Evolutionary conservation across 2,888 invertebrate genomes (phyloP).

Genomic region (Alviniconcha strummeri): DNA sequence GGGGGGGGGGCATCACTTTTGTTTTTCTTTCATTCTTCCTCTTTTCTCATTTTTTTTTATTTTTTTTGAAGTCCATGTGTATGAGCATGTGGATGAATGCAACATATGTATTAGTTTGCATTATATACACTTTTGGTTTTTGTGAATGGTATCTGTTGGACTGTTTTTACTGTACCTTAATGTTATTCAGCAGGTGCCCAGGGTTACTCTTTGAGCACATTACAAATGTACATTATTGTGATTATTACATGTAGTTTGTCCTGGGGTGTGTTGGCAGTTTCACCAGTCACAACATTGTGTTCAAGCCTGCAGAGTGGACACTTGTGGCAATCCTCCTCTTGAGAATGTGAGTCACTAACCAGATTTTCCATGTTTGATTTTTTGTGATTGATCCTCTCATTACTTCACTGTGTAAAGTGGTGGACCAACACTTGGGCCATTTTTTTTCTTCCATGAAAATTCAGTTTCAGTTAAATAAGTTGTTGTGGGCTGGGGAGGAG

Average conservation of each 20-base stretch:
- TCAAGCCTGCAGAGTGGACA: slow-evolving; percentile 84
- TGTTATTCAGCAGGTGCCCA: too few species aligned
- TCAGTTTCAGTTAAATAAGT: too few species aligned
- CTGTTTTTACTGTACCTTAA: background rate
- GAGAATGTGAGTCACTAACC: slow-evolving; percentile 77
- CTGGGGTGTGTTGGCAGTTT: slow-evolving; percentile 74
- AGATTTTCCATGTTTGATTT: too few species aligned
- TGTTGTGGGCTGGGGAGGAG: too few species aligned
- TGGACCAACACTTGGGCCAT: too few species aligned
- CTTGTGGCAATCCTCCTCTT: slow-evolving; percentile 82
- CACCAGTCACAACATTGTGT: slow-evolving; percentile 82
- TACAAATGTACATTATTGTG: background rate
- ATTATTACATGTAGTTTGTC: background rate
- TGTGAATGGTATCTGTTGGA: background rate
- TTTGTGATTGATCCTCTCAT: background rate
- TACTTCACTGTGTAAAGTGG: too few species aligned
- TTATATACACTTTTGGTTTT: background rate
- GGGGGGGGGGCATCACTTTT: background rate
- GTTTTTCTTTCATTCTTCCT: background rate
- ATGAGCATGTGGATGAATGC: too few species aligned
- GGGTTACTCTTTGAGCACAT: too few species aligned
- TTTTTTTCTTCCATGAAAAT: too few species aligned
- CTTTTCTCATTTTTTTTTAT: background rate
- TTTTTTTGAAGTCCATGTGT: background rate
- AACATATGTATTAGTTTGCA: background rate